phyloP scores from a whole-genome alignment of 1,140 invertebrate species.

The Paraescarpia echinospica region DNA sequence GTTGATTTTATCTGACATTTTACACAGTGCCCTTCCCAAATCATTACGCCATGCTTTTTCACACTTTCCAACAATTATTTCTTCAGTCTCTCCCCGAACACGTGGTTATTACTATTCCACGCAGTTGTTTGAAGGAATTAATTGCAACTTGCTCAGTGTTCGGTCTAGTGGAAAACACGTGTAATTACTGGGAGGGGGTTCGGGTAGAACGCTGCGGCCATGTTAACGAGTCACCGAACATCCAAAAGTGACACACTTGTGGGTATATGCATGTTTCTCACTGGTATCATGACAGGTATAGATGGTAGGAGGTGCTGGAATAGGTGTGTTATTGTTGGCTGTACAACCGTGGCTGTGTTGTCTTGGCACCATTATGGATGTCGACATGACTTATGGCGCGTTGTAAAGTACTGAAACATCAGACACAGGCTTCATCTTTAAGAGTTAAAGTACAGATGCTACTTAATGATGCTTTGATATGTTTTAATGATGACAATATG shows the following conservation, averaged over 20 bases:
- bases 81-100: not conserved
- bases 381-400: not conserved
- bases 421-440: not conserved
- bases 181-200: not conserved
- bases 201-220: not conserved
- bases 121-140: not conserved
- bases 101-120: not conserved
- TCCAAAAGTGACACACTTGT: not conserved
- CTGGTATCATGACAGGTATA: not conserved
- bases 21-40: not conserved
- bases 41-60: not conserved
- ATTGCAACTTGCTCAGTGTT: not conserved
- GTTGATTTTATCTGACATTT: conserved; percentile 1
- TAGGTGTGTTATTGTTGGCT: not conserved
- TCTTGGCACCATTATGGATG: not conserved
- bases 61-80: not conserved
- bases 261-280: not conserved
- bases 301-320: not conserved
- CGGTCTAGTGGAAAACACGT: not conserved
- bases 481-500: not conserved
- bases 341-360: not conserved
- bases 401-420: not conserved
- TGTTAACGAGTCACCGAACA: not conserved
- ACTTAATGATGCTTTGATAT: not conserved
- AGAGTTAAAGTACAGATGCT: not conserved